Evolutionary conservation across 2,113 vertebrate genomes (phyloP), one percentile per base, ranked within the genome.

Genomic region (sheep (Ovis aries)): DNA sequence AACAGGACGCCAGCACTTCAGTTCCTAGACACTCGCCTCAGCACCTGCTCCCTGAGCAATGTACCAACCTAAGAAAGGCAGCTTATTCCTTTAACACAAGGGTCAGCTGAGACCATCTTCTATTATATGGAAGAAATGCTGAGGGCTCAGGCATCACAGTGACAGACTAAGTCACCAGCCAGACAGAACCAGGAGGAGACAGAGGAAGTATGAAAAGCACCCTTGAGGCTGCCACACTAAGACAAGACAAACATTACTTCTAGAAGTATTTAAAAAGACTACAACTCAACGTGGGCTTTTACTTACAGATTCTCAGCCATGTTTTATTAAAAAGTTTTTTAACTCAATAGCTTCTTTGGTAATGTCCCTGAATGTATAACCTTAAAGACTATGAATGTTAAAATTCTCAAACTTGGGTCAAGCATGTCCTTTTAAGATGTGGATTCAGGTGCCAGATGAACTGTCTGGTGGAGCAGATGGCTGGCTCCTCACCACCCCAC

Each of bases 241-340:
- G 52, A 74, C 23, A 55, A 90, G 53, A 88, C 50, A 77, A 64
- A 82, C 4, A 9, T 43, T 7, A 55, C 29, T 96, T 87, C 16
- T n/a, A 82, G 31, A 83, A 27, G 40, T 17, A 92, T 21, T 62
- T 62, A 19, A 48, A 91, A 67, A 92, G 53, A n/a, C 45, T 21
- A 78, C 23, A 40, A 94, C 31, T 78, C 86, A 52, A 1, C 10
- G 31, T 15, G 33, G 88, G 16, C 48, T 62, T 91, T 77, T 60
- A 55, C 77, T 94, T n/a, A 91, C 0, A 57, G 62, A 52, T n/a
- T 36, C 85, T 71, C 29, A 36, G 55, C 25, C 10, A 43, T 27
- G 15, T 52, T 81, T 94, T 87, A 92, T 40, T 78, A 43, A 29
- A 36, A 91, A 62, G 78, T 60, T 25, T 9, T 60, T 88, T 86